Evolutionary conservation across 2,113 vertebrate genomes (phyloP), one percentile per base, ranked within the genome.

Genomic region (Dasyprocta punctata): DNA sequence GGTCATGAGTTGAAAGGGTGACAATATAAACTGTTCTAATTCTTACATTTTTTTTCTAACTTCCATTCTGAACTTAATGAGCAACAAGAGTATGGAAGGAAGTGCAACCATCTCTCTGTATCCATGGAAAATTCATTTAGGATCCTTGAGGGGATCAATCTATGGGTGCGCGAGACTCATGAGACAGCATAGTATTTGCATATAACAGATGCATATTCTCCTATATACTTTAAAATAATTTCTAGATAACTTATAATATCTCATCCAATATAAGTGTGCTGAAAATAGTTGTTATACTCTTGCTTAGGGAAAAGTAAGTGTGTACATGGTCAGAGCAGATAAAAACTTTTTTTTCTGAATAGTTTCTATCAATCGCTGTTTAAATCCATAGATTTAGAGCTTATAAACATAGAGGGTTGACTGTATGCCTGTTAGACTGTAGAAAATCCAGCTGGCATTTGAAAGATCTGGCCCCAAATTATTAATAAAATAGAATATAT

Each of bases 21-120:
- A 84, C 90, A 92, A 84, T 24, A 80, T 77, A 82, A 88, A 89
- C 81, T 69, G 12, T 81, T 89, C 49, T 89, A 82, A 95, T 95
- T 69, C 6, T 85, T 87, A 38, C 78, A n/a, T 47, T 87, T 94
- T 87, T 94, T 87, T 56, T 92, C 41, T 75, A 96, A 81, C 10
- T 94, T 92, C 84, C 26, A 65, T 78, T 90, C 47, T 85, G 61
- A 88, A 88, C 41, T 49, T 58, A 47, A 7, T 49, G 20, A 95
- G 28, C 17, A 80, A 30, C 1, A 49, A 84, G 58, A 85, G 1
- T 36, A 86, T 28, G 16, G 38, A 8, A 87, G 49, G 28, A 86
- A 67, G 19, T 86, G 54, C 24, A 52, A 17, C 33, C 52, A 61
- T 71, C 12, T 7, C 24, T 73, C n/a, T 24, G 44, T 83, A 54